Conservation (phyloP, 2,797 vertebrate species). For the Malurus splendens region DNA sequence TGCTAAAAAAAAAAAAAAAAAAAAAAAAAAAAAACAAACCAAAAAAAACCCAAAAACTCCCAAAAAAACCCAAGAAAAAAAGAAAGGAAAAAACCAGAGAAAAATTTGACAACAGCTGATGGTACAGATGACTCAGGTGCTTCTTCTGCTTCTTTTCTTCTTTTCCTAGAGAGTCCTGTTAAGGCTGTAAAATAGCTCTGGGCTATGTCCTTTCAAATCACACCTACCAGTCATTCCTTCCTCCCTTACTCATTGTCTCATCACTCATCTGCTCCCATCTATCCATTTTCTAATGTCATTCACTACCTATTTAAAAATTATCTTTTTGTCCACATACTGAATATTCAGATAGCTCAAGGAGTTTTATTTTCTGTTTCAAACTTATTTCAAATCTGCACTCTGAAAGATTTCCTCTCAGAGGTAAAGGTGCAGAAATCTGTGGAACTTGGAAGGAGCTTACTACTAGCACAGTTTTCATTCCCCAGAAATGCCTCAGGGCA, state of each 20-base stretch:
- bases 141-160: neutral
- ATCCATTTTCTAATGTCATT: neutral
- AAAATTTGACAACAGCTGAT: neutral
- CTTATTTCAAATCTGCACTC: neutral
- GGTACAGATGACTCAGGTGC: neutral
- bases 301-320: neutral
- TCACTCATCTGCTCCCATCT: neutral
- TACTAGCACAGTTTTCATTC: neutral
- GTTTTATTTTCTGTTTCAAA: neutral
- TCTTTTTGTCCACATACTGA: neutral
- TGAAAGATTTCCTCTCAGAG: neutral
- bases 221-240: slow-evolving; percentile 18
- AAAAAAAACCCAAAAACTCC: neutral
- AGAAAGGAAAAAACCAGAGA: neutral
- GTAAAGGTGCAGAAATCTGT: neutral
- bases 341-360: neutral
- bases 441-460: neutral
- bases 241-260: slow-evolving; percentile 3
- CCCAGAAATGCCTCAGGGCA: neutral
- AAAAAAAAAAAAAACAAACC: neutral
- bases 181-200: neutral
- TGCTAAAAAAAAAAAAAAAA: neutral
- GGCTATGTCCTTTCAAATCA: slow-evolving; percentile 24
- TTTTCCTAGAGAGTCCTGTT: neutral
- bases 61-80: rapidly evolving